phyloP scores from a whole-genome alignment of 2,797 vertebrate genomes.

The Centropyge bicolor region DNA sequence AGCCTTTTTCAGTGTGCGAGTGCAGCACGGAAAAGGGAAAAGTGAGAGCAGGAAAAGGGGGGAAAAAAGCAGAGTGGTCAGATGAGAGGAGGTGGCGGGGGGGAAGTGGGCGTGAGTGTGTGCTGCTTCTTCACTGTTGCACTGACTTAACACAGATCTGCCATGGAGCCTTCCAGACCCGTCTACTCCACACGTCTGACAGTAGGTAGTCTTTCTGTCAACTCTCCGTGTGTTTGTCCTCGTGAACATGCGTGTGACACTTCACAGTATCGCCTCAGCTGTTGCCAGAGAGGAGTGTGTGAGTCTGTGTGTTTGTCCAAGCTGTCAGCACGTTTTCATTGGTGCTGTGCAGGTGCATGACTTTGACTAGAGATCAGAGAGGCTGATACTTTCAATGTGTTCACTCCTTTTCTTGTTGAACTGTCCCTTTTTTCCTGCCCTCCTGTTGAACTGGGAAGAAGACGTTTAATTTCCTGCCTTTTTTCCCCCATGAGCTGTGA shows the following conservation, averaged over 20 bases:
- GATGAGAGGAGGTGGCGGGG: constrained; percentile 1
- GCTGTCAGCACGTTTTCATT: constrained; percentile 38
- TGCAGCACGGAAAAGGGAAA: constrained; percentile 44
- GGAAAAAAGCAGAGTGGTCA: constrained; percentile 57
- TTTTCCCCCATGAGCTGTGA: neutral
- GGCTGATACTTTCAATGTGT: constrained; percentile 24
- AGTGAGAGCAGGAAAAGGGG: constrained; percentile 38
- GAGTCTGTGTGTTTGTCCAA: constrained; percentile 44
- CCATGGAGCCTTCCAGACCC: constrained; percentile 75
- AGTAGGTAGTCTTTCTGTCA: constrained; percentile 71
- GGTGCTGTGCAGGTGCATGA: constrained; percentile 40
- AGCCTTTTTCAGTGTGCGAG: constrained; percentile 37
- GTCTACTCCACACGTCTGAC: constrained; percentile 57
- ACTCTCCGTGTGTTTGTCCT: constrained; percentile 43
- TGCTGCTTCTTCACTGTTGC: constrained; percentile 42
- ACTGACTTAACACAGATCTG: constrained; percentile 60
- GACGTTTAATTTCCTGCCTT: constrained; percentile 42
- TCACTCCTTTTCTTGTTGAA: constrained; percentile 5
- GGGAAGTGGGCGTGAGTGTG: constrained; percentile 40
- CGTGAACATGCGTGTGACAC: constrained; percentile 22
- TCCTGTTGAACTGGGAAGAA: constrained; percentile 29
- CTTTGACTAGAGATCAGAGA: constrained; percentile 8
- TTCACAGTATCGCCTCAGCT: constrained; percentile 28
- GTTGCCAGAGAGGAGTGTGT: constrained; percentile 23
- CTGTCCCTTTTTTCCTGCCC: neutral